A percentile compares a stretch with the other conserved stretches of the same genome.
Evolutionary conservation across 2,113 vertebrate species (phyloP).

Genomic region (Psophia crepitans): DNA sequence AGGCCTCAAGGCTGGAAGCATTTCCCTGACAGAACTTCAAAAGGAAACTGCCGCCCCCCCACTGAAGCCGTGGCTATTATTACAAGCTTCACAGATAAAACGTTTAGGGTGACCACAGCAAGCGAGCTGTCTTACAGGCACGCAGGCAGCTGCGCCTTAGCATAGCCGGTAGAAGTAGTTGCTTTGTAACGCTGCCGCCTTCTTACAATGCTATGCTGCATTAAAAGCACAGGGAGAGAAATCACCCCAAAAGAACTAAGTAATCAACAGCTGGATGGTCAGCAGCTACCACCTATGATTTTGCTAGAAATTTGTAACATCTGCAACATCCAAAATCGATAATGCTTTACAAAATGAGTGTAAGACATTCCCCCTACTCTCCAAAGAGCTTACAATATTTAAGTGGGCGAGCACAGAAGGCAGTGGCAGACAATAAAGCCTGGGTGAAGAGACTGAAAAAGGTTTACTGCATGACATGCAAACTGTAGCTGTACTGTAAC

Average conservation of each 20-base stretch:
- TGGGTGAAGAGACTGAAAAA: background rate
- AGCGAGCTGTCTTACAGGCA: background rate
- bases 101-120: background rate
- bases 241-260: background rate
- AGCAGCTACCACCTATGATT: background rate
- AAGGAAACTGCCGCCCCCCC: background rate
- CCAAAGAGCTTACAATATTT: background rate
- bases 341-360: background rate
- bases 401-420: background rate
- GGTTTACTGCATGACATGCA: background rate
- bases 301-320: background rate
- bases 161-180: background rate
- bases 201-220: background rate
- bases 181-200: background rate
- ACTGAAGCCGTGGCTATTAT: background rate
- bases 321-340: background rate
- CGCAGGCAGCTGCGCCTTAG: background rate
- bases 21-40: background rate
- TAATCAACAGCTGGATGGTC: background rate
- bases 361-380: background rate
- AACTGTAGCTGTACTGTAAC: background rate
- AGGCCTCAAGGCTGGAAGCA: background rate
- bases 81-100: background rate
- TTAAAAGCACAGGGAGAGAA: background rate
- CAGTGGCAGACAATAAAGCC: background rate